Evolutionary conservation across 2,113 vertebrate species (phyloP).

Genomic region (Connochaetes taurinus): DNA sequence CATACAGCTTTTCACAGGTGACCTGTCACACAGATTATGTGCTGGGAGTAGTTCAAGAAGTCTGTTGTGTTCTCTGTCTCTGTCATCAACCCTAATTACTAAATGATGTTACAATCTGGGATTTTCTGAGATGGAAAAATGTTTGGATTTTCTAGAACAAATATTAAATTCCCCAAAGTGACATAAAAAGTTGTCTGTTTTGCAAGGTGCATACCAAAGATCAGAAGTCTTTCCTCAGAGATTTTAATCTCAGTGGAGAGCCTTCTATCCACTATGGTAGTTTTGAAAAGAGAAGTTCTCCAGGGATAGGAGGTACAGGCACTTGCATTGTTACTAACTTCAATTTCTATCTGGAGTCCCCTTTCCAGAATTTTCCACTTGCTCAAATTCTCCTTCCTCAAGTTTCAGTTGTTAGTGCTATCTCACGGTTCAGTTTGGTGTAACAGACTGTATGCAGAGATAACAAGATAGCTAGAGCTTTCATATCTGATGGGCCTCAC

Average conservation of each 20-base stretch:
- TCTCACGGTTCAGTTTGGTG: conserved; percentile 44
- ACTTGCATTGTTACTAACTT: neutral
- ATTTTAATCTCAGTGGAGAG: neutral
- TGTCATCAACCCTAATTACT: neutral
- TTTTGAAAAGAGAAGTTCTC: neutral
- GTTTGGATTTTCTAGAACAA: neutral
- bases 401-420: conserved; percentile 48
- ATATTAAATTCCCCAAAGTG: neutral
- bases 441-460: conserved; percentile 46
- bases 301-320: neutral
- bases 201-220: neutral
- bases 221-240: neutral
- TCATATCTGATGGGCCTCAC: conserved; percentile 58
- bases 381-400: conserved; percentile 55
- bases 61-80: neutral
- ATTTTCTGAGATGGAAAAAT: conserved; percentile 8
- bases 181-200: neutral
- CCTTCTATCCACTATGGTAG: neutral
- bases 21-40: neutral
- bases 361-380: conserved; percentile 67
- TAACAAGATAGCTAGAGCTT: conserved; percentile 53
- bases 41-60: neutral
- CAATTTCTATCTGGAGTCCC: neutral
- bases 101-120: neutral
- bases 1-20: neutral